A percentile compares a stretch with the other conserved stretches of the same genome.
Evolutionary conservation across 2,113 vertebrate species (phyloP).

Genomic region (Acinonyx jubatus): DNA sequence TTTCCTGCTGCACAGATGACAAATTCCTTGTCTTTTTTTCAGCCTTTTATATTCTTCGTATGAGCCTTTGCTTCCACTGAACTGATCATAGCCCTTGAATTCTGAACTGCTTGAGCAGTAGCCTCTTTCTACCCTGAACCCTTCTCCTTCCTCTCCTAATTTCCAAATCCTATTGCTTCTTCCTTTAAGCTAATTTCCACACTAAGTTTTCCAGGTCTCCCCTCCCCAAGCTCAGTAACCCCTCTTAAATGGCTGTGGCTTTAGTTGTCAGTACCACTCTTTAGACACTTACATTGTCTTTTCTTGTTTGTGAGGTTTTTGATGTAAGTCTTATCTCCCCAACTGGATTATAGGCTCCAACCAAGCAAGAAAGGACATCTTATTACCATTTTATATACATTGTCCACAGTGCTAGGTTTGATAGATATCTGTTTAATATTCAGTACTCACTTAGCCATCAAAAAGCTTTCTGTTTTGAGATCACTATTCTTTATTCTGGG

Average conservation of each 20-base stretch:
- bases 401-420: constrained; percentile 54
- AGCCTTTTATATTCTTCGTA: constrained; percentile 5
- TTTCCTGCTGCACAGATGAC: background rate
- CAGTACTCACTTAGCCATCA: constrained; percentile 54
- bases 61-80: constrained; percentile 11
- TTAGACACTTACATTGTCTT: constrained; percentile 11
- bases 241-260: background rate
- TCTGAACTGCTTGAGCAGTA: background rate
- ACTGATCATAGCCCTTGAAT: background rate
- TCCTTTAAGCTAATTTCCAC: background rate
- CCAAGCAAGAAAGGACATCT: constrained; percentile 60
- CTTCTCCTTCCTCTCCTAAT: background rate
- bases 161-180: background rate
- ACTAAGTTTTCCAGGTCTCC: background rate
- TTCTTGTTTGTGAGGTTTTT: constrained; percentile 49
- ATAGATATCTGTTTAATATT: constrained; percentile 77
- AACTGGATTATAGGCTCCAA: constrained; percentile 8
- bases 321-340: constrained; percentile 14
- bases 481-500: constrained; percentile 63
- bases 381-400: constrained; percentile 69
- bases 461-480: constrained; percentile 64
- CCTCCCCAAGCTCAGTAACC: background rate
- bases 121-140: background rate
- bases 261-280: background rate
- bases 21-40: constrained; percentile 26